Conservation (phyloP, 2,113 vertebrate genomes). For the Vicugna pacos region DNA sequence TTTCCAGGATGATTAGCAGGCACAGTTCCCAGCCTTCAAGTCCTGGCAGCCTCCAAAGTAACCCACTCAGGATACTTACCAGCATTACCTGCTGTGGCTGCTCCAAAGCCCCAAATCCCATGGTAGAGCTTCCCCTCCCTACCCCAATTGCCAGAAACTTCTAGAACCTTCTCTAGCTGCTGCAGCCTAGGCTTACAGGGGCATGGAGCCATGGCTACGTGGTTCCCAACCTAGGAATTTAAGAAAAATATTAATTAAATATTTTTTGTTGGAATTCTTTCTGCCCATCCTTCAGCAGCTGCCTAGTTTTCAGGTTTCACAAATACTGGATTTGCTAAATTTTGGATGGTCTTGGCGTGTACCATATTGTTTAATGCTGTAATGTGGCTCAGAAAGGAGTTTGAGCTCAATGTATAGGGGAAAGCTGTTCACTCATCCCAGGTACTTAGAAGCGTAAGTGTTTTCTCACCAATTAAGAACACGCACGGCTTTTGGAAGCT, state of each 20-base stretch:
- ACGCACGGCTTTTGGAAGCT: slow-evolving; percentile 16
- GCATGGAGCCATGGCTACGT: not conserved
- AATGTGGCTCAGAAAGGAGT: not conserved
- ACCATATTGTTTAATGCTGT: not conserved
- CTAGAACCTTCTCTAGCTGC: not conserved
- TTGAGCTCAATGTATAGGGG: not conserved
- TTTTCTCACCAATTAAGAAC: not conserved
- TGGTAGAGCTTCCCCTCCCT: not conserved
- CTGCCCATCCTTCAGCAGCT: not conserved
- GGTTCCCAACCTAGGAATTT: not conserved
- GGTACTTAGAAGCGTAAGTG: not conserved
- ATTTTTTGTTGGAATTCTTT: not conserved
- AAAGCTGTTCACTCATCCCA: not conserved
- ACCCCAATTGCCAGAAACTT: not conserved
- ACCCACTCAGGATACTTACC: not conserved
- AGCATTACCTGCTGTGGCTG: not conserved
- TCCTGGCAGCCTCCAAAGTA: not conserved
- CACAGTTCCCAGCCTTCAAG: not conserved
- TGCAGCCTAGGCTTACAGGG: not conserved
- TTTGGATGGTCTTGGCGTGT: not conserved
- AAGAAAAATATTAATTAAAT: slow-evolving; percentile 11
- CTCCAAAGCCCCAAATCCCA: not conserved
- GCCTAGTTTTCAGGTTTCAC: not conserved
- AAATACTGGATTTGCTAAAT: not conserved
- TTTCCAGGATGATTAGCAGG: not conserved